Evolutionary conservation across 2,797 vertebrate species (phyloP).

Genomic region (Rhinoraja longicauda): DNA sequence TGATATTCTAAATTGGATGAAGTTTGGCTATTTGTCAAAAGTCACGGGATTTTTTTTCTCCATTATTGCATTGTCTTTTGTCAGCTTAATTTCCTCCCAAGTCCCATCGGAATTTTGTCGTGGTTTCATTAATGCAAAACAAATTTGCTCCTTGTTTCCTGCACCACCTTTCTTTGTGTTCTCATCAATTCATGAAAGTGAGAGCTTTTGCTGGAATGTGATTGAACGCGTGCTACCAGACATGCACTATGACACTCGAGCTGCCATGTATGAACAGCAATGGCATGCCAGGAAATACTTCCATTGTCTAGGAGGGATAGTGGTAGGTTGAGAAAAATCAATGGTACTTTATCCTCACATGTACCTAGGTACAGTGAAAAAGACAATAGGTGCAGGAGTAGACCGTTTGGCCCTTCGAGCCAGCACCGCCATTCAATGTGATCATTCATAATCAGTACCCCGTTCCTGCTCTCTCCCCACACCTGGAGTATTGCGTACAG

Average conservation of each 20-base stretch:
- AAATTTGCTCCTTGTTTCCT: not conserved
- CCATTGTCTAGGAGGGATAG: not conserved
- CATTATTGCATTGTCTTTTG: not conserved
- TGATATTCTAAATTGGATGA: not conserved
- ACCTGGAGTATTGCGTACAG: no score
- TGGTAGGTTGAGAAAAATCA: not conserved
- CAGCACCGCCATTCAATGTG: no score
- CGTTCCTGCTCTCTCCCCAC: no score
- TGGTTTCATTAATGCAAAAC: not conserved
- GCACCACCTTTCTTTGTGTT: not conserved
- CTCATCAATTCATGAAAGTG: not conserved
- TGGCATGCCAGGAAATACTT: not conserved
- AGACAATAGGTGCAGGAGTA: no score
- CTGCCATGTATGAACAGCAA: not conserved
- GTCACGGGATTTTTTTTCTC: not conserved
- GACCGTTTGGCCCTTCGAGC: no score
- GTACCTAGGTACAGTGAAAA: no score
- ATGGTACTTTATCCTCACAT: no score
- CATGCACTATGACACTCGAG: not conserved
- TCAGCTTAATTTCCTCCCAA: not conserved
- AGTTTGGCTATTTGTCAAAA: not conserved
- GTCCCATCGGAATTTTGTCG: not conserved
- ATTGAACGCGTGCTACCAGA: not conserved
- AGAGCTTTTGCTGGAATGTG: not conserved
- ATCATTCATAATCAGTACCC: no score